Evolutionary conservation across 2,113 vertebrate species (phyloP).

Genomic region (Eira barbara): DNA sequence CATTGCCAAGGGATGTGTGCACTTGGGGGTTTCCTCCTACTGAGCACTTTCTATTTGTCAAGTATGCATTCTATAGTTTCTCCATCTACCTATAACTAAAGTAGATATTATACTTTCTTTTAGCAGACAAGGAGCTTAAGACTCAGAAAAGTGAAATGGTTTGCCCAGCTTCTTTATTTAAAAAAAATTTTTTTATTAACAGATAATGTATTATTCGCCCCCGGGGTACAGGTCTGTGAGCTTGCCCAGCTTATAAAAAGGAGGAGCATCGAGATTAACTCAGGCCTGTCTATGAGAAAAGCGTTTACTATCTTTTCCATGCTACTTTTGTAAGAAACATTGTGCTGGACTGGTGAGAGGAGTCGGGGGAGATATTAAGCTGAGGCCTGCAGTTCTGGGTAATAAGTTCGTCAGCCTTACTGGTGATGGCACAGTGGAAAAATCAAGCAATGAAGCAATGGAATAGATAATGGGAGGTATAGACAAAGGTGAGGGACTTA

Average conservation of each 20-base stretch:
- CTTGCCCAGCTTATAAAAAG: not conserved
- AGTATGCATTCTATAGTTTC: not conserved
- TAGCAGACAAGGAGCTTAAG: not conserved
- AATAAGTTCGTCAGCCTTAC: not conserved
- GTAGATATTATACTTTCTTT: not conserved
- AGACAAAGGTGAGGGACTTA: not conserved
- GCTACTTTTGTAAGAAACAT: not conserved
- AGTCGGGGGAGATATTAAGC: not conserved
- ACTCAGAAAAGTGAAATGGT: not conserved
- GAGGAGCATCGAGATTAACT: not conserved
- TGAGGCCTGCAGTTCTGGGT: not conserved
- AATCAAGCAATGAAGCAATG: not conserved
- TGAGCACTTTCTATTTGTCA: not conserved
- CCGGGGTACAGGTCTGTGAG: too few relatives aligned
- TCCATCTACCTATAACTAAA: not conserved
- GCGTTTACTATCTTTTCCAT: not conserved
- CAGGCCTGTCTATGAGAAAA: not conserved
- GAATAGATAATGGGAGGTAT: not conserved
- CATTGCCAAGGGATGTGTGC: not conserved
- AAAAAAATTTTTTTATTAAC: too few relatives aligned
- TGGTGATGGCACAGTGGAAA: not conserved
- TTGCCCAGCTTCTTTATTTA: not conserved
- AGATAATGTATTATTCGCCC: too few relatives aligned
- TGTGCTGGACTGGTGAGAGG: accelerated
- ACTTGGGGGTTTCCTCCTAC: not conserved